Evolutionary conservation across 1,140 invertebrate species (phyloP), one percentile per base, ranked within the genome.

Genomic region (Eriosoma lanigerum): DNA sequence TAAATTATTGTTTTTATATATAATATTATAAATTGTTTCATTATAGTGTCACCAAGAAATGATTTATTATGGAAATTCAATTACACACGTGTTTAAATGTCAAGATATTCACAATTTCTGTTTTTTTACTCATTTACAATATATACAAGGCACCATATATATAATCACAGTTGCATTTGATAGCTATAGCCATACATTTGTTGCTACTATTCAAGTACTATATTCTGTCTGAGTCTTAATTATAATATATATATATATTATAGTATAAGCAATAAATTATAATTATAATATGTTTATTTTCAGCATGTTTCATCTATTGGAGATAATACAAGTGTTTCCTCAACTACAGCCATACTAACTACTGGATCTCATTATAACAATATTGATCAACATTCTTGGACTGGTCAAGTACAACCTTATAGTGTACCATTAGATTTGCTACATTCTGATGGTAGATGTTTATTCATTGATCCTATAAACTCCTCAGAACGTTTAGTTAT

Each of bases 121-220:
- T 21, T 78, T 46, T 48, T 78, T 24, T 60, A 78, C 75, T 24
- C 75, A 78, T 60, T 58, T 78, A 29, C 75, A 78, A 29, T 78
- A 26, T 3, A 21, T 78, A 4, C 75, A 78, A 78, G 62, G 46
- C 19, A 78, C 75, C 10, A 44, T 78, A n/a, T 78, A 78, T 48
- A 78, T 78, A 19, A 44, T 78, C 15, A 78, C 75, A 13, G 75
- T 78, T 24, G 21, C 75, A 29, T 78, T 32, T 60, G 75, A 62
- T 48, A 0, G 38, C 15, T 78, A 62, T 48, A 76, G n/a, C 38
- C 52, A 24, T 9, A 78, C 75, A 19, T 78, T 29, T 60, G 38
- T 78, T 4, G 38, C 75, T 1, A 78, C 75, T 17, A 78, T 78
- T 46, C 75, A 78, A 44, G 75, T 78, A 78, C 8, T 76, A n/a